Evolutionary conservation across 2,888 invertebrate species (phyloP), one percentile per base, ranked within the genome.

Genomic region (Troides oblongomaculatus): DNA sequence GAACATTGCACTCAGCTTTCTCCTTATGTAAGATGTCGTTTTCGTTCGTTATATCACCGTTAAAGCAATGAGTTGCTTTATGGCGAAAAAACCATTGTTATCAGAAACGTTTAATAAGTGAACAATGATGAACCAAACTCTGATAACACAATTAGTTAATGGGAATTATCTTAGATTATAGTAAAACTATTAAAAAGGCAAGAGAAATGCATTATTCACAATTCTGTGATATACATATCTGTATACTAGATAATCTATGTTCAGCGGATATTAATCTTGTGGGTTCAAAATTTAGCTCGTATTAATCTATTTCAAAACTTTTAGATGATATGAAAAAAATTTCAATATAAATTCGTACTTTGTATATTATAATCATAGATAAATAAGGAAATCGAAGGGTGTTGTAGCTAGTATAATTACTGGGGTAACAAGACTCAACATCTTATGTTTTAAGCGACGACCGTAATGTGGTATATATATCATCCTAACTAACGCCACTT

Each of bases 11-110:
- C 21, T 36, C 50, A 46, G 43, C 66, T 70, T 70, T 70, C 70
- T 53, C 62, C 53, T 70, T 66, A 70, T 53, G 53, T 70, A 66
- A 70, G 53, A 12, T 43, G 46, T 63, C 57, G 65, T 63, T 70
- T 70, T 46, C 4, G n/a, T 60, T n/a, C 39, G 36, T 61, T 64
- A 57, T 57, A 62, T 65, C 57, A 61, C 61, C n/a, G n/a, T 61
- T 30, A 66, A 18, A 39, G 30, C 36, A 53, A 53, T 25, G 61
- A 30, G 39, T 36, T 39, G 18, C 25, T 58, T 5, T 58, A 58
- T 58, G 23, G 10, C 23, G 57, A 21, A 58, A 23, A 58, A 23
- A 58, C 53, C 53, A n/a, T 53, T 53, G 53, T 53, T 53, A 53
- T n/a, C 18, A 12, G n/a, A 53, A 53, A 10, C 53, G 53, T 53